A percentile compares a stretch with the other conserved stretches of the same genome.
phyloP scores from a whole-genome alignment of 2,888 invertebrate species.

The Nemotelus pantherinus region DNA sequence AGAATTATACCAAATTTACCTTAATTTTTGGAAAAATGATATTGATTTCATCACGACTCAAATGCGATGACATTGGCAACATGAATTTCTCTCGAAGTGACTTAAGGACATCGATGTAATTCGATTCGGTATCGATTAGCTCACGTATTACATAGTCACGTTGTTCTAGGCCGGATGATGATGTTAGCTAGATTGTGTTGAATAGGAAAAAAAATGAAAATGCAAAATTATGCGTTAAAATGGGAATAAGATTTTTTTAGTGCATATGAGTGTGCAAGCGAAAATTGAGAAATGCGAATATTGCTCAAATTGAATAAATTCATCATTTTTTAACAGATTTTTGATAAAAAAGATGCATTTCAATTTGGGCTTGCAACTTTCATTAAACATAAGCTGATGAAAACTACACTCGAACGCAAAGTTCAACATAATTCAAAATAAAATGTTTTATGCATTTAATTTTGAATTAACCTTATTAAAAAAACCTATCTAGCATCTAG shows the following conservation, averaged over 20 bases:
- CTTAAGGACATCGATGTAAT: constrained; percentile 92
- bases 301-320: too few relatives aligned
- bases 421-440: too few relatives aligned
- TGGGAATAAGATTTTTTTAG: background rate
- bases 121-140: constrained; percentile 94
- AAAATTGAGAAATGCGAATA: too few relatives aligned
- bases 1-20: constrained; percentile 66
- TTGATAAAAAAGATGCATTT: too few relatives aligned
- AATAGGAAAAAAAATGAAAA: constrained; percentile 54
- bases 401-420: too few relatives aligned
- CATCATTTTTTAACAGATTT: too few relatives aligned
- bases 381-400: too few relatives aligned
- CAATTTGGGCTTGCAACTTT: too few relatives aligned
- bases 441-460: too few relatives aligned
- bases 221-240: constrained; percentile 20
- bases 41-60: constrained; percentile 79
- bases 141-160: constrained; percentile 93
- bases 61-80: constrained; percentile 75
- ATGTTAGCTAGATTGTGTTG: constrained; percentile 59
- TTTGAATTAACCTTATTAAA: too few relatives aligned
- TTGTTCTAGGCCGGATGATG: constrained; percentile 78
- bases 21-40: constrained; percentile 91
- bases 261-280: too few relatives aligned
- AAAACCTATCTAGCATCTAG: too few relatives aligned
- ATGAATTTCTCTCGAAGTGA: constrained; percentile 85